Base-by-base conservation (phyloP, 2,113 vertebrate genomes). In the Serinus canaria region DNA sequence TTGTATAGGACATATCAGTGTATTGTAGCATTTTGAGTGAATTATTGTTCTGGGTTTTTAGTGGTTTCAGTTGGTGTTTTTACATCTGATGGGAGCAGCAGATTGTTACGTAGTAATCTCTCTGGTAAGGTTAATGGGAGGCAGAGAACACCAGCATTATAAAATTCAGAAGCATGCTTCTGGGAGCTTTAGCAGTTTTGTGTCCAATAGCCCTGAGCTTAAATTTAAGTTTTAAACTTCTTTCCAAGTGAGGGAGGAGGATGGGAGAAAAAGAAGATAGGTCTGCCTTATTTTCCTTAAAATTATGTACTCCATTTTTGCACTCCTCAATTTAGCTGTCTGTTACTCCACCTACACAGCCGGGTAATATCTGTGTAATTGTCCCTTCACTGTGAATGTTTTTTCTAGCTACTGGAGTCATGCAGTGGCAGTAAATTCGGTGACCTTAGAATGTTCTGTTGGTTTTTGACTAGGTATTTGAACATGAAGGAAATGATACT, bases 201-300 rank as follows among this genome's bases (percentile, higher is more conserved):
- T 35, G 37, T 88, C 63, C 60, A 49, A 4, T 76, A 83, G 44
- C 27, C 27, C 43, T 50, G 46, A 86, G 15, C 64, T 66, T 80
- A 87, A 94, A 75, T 64, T 63, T 52, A 16, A 27, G 22, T 73
- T 85, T 80, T 53, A 88, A 85, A 73, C 33, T 13, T 85, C 27
- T 72, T 94, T 69, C 41, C 13, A 53, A 28, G 25, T 22, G 41
- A 62, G 28, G 33, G 41, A 62, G 28, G 33, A 47, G 35, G 23
- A 20, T 0, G 1, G 31, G 8, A 7, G 5, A n/a, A 84, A 83
- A 55, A 2, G 1, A 77, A 75, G 16, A 58, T 30, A 44, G 20
- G 31, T 60, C n/a, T 81, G 27, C 39, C 35, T 79, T 87, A 27
- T 43, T 79, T 83, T 76, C 53, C 31, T 63, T 73, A 47, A 90